Evolutionary conservation across 2,888 invertebrate species (phyloP).

Genomic region (Scaptomyza reducta): DNA sequence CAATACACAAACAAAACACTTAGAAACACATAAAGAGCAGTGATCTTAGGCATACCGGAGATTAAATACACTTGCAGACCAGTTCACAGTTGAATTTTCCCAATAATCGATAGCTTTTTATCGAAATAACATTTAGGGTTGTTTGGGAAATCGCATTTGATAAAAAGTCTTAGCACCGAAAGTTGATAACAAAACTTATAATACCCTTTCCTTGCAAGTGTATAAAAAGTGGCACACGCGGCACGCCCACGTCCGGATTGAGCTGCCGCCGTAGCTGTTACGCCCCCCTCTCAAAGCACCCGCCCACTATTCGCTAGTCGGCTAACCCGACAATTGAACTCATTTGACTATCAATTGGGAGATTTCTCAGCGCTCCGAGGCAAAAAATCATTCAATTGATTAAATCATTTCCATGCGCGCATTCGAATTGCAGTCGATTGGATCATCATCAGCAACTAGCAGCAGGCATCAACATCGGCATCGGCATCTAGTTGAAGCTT

Average conservation of each 20-base stretch:
- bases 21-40: not conserved
- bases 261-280: slow-evolving; percentile 30
- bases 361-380: slow-evolving; percentile 43
- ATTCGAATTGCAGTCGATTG: slow-evolving; percentile 52
- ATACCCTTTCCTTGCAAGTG: not conserved
- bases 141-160: not conserved
- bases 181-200: not conserved
- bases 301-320: not conserved
- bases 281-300: not conserved
- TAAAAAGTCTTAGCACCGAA: not conserved
- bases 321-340: slow-evolving; percentile 67
- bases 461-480: not conserved
- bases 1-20: slow-evolving; percentile 19
- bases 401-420: slow-evolving; percentile 62
- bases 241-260: slow-evolving; percentile 46
- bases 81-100: not conserved
- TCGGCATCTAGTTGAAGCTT: slow-evolving; percentile 13
- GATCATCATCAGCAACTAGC: slow-evolving; percentile 34
- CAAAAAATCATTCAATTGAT: slow-evolving; percentile 64
- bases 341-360: slow-evolving; percentile 64
- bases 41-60: not conserved
- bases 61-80: not conserved
- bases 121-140: not conserved
- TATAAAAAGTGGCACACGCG: slow-evolving; percentile 42
- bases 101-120: not conserved